These are phyloP conservation scores for Oryzias javanicus DNA, from an alignment of 2,113 vertebrate genomes.

Conservation along the genomic window DNA sequence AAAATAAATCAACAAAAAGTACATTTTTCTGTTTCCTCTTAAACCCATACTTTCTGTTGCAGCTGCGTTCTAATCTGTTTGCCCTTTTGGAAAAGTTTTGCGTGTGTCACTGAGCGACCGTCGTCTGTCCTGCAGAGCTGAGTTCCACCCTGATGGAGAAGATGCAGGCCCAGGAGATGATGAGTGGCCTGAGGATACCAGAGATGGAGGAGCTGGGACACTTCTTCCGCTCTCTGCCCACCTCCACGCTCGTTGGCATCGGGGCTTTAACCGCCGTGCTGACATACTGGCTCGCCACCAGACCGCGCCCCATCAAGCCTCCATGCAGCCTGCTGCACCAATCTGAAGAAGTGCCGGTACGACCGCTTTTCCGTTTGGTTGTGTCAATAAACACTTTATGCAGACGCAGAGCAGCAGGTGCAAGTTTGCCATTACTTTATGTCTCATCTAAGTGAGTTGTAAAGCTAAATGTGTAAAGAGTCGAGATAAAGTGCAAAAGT, in stretches of 20 bases:
- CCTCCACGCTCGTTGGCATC: constrained; percentile 88
- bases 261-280: constrained; percentile 88
- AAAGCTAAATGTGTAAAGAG: too few species aligned
- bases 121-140: constrained; percentile 78
- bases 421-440: not conserved
- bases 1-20: not conserved
- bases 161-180: constrained; percentile 93
- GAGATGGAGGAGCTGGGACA: constrained; percentile 89
- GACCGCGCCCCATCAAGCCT: constrained; percentile 86
- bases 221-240: constrained; percentile 86
- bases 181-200: constrained; percentile 84
- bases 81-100: too few species aligned
- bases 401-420: not conserved
- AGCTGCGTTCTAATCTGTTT: too few species aligned
- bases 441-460: too few species aligned
- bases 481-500: too few species aligned
- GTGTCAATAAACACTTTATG: not conserved
- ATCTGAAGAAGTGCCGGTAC: constrained; percentile 91
- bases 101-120: too few species aligned
- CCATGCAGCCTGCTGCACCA: constrained; percentile 90
- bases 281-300: constrained; percentile 91
- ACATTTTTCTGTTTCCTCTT: not conserved
- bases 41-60: too few species aligned
- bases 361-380: not conserved
- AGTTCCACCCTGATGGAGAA: constrained; percentile 89